Conservation (phyloP, 2,888 invertebrate genomes). For the Leptinotarsa tumamoca region DNA sequence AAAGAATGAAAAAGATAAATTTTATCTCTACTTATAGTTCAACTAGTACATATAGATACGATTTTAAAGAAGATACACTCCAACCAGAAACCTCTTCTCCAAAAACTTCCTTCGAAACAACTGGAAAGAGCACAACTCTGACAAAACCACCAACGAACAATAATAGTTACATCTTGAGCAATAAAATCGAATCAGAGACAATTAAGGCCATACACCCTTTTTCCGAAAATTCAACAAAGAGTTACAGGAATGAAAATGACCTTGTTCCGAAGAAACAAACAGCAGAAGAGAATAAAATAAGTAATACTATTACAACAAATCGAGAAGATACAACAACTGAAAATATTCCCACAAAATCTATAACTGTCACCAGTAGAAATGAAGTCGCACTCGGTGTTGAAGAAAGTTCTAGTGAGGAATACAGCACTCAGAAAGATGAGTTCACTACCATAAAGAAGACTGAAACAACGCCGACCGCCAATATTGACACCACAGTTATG, state of each 20-base stretch:
- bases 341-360: neutral
- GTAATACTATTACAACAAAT: slow-evolving; percentile 51
- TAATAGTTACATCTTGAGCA: slow-evolving; percentile 57
- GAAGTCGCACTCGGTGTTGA: neutral
- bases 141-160: slow-evolving; percentile 52
- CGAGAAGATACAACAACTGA: slow-evolving; percentile 51
- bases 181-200: slow-evolving; percentile 61
- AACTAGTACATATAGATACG: slow-evolving; percentile 65
- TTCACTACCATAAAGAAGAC: neutral
- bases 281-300: slow-evolving; percentile 60
- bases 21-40: slow-evolving; percentile 69
- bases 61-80: slow-evolving; percentile 22
- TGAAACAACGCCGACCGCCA: neutral
- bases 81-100: slow-evolving; percentile 42
- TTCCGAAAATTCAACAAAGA: slow-evolving; percentile 41
- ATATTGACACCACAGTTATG: slow-evolving; percentile 12
- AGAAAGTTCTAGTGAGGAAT: neutral
- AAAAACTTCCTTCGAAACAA: slow-evolving; percentile 43
- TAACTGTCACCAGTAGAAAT: neutral
- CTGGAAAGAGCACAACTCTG: slow-evolving; percentile 48
- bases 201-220: slow-evolving; percentile 46
- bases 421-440: neutral
- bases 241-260: slow-evolving; percentile 38
- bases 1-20: slow-evolving; percentile 67
- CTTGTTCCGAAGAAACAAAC: slow-evolving; percentile 37